phyloP scores from a whole-genome alignment of 2,113 vertebrate species.

The Scartelaos histophorus region DNA sequence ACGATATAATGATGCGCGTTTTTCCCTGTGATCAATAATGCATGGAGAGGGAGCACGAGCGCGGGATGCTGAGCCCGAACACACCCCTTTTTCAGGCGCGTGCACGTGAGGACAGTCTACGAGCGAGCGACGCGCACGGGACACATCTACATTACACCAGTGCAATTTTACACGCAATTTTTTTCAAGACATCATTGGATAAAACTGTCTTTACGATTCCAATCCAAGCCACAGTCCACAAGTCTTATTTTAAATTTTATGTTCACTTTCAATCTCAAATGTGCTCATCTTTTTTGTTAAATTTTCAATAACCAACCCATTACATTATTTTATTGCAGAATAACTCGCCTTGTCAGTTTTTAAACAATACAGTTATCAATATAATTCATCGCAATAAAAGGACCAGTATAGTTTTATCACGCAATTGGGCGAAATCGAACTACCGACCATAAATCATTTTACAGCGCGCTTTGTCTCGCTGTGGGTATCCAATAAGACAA shows the following conservation, averaged over 20 bases:
- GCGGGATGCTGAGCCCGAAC: background rate
- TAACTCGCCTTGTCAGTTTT: too few relatives aligned
- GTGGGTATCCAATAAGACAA: slow-evolving; percentile 2
- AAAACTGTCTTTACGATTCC: background rate
- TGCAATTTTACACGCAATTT: background rate
- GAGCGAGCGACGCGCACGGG: background rate
- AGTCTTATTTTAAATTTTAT: background rate
- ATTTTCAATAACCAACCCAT: background rate
- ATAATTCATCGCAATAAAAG: background rate
- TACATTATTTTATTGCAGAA: background rate
- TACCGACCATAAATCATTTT: background rate
- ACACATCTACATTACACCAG: background rate
- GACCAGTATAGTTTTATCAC: background rate
- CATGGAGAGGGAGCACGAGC: background rate
- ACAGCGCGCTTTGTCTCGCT: background rate
- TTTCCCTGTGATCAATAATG: slow-evolving; percentile 12
- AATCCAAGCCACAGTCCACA: background rate
- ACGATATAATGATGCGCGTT: slow-evolving; percentile 5
- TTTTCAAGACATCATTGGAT: too few relatives aligned
- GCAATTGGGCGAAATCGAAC: background rate
- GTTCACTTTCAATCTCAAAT: background rate
- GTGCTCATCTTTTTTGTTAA: background rate
- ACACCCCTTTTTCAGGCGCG: slow-evolving; percentile 8
- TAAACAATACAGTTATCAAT: too few relatives aligned
- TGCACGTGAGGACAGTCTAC: background rate